Evolutionary conservation across 92 coral and sea anemone genomes (phyloP).

Genomic region (Desmophyllum pertusum): DNA sequence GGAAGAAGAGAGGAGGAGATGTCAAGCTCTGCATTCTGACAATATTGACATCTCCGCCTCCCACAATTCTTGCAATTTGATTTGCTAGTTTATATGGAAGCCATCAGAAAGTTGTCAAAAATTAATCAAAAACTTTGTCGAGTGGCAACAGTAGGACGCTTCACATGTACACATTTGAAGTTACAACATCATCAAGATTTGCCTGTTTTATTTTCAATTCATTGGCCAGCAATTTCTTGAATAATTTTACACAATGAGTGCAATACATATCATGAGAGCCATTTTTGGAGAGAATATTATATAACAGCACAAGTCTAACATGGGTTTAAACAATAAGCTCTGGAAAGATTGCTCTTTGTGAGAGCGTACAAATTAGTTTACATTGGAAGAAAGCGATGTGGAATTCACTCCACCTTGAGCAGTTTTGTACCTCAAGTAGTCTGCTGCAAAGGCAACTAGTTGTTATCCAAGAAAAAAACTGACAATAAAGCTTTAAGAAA

Average conservation of each 20-base stretch:
- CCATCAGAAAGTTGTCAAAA: no score
- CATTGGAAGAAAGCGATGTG: slow-evolving; percentile 37
- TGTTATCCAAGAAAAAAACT: slow-evolving; percentile 14
- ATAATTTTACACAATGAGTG: not conserved
- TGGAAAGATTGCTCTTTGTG: slow-evolving; percentile 72
- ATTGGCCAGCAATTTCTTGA: not conserved
- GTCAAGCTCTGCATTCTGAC: no score
- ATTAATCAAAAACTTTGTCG: no score
- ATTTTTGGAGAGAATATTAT: not conserved
- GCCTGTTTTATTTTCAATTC: not conserved
- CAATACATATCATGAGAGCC: not conserved
- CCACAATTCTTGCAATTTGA: no score
- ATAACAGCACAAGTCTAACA: not conserved
- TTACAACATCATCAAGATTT: not conserved
- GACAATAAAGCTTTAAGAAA: slow-evolving; percentile 7
- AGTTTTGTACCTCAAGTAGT: slow-evolving; percentile 14
- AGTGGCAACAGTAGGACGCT: no score
- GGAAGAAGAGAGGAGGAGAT: no score
- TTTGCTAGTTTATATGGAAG: no score
- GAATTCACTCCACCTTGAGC: slow-evolving; percentile 4
- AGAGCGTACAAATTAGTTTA: slow-evolving; percentile 58
- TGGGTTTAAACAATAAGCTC: slow-evolving; percentile 20
- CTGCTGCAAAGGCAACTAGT: slow-evolving; percentile 1
- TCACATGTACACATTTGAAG: no score
- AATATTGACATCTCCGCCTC: no score